A percentile compares a stretch with the other conserved stretches of the same genome.
These are phyloP conservation scores for Porites evermanni DNA, from an alignment of 92 coral and sea anemone species.

Conservation along the genomic window DNA sequence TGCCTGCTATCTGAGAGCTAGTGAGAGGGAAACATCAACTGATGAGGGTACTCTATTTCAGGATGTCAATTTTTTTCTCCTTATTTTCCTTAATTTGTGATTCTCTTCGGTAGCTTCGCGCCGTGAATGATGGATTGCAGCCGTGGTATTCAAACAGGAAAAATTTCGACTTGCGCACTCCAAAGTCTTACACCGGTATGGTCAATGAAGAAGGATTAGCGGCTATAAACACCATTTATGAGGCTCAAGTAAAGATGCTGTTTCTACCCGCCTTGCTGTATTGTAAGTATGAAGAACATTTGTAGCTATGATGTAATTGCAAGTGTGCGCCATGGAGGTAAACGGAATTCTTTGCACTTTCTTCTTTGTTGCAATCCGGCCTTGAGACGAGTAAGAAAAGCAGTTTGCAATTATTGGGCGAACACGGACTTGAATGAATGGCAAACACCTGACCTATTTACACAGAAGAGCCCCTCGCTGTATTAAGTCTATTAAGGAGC, in stretches of 20 bases:
- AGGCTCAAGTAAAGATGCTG: slow-evolving; percentile 85
- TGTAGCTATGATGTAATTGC: not conserved
- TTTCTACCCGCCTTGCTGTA: slow-evolving; percentile 92
- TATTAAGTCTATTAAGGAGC: no score
- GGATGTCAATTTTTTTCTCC: not conserved
- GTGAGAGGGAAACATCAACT: not conserved
- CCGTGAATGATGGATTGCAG: slow-evolving; percentile 95
- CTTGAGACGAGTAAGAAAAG: no score
- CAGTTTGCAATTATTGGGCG: no score
- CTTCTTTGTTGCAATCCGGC: no score
- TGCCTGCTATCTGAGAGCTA: no score
- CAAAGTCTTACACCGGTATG: slow-evolving; percentile 76
- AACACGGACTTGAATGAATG: no score
- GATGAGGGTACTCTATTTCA: no score
- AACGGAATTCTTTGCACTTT: no score
- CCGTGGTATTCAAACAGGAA: slow-evolving; percentile 98
- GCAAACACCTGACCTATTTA: no score
- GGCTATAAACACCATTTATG: slow-evolving; percentile 83
- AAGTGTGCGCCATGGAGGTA: no score
- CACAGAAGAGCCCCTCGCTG: no score
- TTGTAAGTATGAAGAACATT: slow-evolving; percentile 71
- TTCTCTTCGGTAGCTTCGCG: slow-evolving; percentile 64
- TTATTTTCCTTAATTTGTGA: not conserved
- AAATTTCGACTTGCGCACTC: slow-evolving; percentile 86
- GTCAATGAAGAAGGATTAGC: slow-evolving; percentile 96